A percentile compares a stretch with the other conserved stretches of the same genome.
Evolutionary conservation across 2,113 vertebrate species (phyloP).

Genomic region (Prietella phreatophila): DNA sequence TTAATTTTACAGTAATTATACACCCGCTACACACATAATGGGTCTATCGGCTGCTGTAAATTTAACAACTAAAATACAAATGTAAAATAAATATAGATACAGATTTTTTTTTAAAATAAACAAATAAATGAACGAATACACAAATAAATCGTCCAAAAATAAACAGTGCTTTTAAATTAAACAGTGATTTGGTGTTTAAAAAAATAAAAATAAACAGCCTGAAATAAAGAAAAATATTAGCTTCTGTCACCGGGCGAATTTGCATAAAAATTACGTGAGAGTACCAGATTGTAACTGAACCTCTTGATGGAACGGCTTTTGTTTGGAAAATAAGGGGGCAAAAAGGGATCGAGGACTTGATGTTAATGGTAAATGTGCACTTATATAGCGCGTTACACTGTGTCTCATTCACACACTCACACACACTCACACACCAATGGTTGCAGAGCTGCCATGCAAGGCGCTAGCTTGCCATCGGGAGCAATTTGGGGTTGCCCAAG

Average conservation of each 20-base stretch:
- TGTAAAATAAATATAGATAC: too few relatives aligned
- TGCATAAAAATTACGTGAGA: conserved; percentile 22
- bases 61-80: background rate
- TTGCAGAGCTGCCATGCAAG: too few relatives aligned
- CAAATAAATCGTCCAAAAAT: background rate
- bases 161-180: background rate
- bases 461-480: too few relatives aligned
- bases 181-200: background rate
- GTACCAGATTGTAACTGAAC: background rate
- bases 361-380: too few relatives aligned
- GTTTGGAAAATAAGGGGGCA: background rate
- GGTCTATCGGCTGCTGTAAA: background rate
- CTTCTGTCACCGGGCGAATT: background rate
- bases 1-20: background rate
- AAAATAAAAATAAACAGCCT: background rate
- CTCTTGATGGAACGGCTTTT: background rate
- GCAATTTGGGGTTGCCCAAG: too few relatives aligned
- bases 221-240: background rate
- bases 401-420: too few relatives aligned
- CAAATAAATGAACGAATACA: background rate
- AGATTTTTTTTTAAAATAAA: background rate
- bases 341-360: background rate
- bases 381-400: too few relatives aligned
- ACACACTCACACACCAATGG: too few relatives aligned
- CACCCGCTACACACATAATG: background rate